Evolutionary conservation across 2,888 invertebrate species (phyloP).

Genomic region (Drosophila histrio): DNA sequence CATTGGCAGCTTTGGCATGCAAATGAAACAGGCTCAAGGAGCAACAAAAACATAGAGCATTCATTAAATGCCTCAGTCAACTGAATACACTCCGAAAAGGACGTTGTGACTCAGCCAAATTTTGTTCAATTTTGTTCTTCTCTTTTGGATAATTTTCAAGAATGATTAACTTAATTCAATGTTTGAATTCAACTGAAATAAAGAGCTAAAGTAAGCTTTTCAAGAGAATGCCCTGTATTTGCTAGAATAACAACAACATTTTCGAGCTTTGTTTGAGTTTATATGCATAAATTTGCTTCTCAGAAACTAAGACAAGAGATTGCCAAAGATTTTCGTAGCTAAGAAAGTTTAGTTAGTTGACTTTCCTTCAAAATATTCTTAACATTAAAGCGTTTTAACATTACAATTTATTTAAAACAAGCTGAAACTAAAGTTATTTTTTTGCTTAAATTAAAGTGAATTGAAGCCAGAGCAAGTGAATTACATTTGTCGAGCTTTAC

Average conservation of each 20-base stretch:
- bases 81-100: constrained; percentile 18
- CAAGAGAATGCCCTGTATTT: no score
- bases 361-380: not conserved
- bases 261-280: no score
- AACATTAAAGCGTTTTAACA: not conserved
- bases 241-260: no score
- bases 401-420: no score
- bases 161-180: constrained; percentile 25
- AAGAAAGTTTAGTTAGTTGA: not conserved
- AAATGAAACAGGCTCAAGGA: constrained; percentile 40
- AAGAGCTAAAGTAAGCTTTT: no score
- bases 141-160: constrained; percentile 26
- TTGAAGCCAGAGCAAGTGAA: no score
- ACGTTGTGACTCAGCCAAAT: not conserved
- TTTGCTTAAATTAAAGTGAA: not conserved
- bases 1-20: constrained; percentile 41
- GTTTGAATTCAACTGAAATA: constrained; percentile 2
- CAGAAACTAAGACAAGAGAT: no score
- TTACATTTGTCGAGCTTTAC: no score
- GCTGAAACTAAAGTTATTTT: not conserved
- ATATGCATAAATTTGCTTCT: no score
- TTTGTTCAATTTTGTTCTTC: constrained; percentile 8
- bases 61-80: constrained; percentile 23
- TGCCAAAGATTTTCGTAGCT: not conserved
- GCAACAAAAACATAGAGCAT: constrained; percentile 24